Base-by-base conservation (phyloP, 2,797 vertebrate species). In the Pteronotus mesoamericanus region DNA sequence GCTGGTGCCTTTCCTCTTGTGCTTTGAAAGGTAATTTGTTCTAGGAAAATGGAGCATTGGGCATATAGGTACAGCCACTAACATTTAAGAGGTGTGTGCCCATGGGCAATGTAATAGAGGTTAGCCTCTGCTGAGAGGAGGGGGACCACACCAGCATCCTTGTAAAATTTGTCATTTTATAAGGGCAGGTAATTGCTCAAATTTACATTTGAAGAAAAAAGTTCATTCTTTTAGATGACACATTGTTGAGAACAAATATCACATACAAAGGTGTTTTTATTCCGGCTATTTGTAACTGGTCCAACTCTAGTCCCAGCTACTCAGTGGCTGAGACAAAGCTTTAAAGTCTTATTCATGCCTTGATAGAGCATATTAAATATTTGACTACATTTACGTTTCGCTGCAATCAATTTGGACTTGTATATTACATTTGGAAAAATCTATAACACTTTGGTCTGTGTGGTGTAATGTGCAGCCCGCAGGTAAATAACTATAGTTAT, bases 121-220 rank as follows among this genome's bases (percentile, higher is more conserved):
- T 86, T 34, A 46, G 44, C 71, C 61, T 95, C 57, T 29, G 22
- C 24, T 1, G 11, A 46, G 44, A 21, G 7, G 72, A 9, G 1
- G 2, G 4, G 1, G 4, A 16, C 26, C 89, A 95, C 61, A 48
- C 44, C 7, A 91, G 57, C 0, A 10, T 42, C 82, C 82, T 69
- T 77, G 46, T 87, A 82, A 96, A 95, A 71, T 71, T 18, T 14
- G 22, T 80, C 97, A 78, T 92, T 97, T 96, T 94, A 74, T 69
- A 90, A 83, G 75, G 64, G 94, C 88, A 97, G 89, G 72, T 92
- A 97, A 97, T 86, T 95, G 89, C 55, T 98, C 79, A 51, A 74
- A 95, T 97, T 92, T 88, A 94, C 77, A 71, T 91, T 87, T 59
- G 11, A 16, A 57, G 42, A 12, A 44, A 95, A 94, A 94, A 18